These are phyloP conservation scores for Tragelaphus buxtoni DNA, from an alignment of 2,113 vertebrate genomes.

Conservation along the genomic window DNA sequence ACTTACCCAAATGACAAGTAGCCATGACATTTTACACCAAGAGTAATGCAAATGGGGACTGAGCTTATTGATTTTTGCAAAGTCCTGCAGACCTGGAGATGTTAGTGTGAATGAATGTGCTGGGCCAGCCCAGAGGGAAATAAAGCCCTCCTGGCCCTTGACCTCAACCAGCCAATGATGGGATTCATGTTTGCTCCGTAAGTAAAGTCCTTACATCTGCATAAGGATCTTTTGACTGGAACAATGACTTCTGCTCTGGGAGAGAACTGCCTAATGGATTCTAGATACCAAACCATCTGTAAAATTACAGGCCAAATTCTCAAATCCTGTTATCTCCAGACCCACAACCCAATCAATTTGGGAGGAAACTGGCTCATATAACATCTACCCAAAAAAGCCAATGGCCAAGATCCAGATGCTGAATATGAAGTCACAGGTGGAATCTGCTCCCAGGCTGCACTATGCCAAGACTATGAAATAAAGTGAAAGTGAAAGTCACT, in stretches of 20 bases:
- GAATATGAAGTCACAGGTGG: background rate
- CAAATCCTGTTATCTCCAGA: background rate
- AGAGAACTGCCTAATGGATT: background rate
- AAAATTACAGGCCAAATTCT: background rate
- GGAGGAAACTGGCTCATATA: background rate
- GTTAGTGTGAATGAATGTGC: background rate
- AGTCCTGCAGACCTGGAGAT: background rate
- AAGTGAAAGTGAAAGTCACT: background rate
- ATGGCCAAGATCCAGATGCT: background rate
- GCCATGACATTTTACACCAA: background rate
- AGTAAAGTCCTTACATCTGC: background rate
- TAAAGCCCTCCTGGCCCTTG: background rate
- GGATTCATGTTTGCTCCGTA: background rate
- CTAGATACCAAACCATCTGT: background rate
- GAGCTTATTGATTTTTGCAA: background rate
- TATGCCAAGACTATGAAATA: background rate
- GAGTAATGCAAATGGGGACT: background rate
- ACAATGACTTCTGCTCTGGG: background rate
- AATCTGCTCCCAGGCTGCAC: background rate
- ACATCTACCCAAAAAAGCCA: background rate
- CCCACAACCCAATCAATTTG: background rate
- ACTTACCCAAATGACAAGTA: background rate
- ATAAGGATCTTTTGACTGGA: background rate
- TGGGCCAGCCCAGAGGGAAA: background rate
- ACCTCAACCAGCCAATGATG: background rate